These are phyloP conservation scores for Chrysochloris asiatica DNA, from an alignment of 2,113 vertebrate genomes.

Conservation along the genomic window DNA sequence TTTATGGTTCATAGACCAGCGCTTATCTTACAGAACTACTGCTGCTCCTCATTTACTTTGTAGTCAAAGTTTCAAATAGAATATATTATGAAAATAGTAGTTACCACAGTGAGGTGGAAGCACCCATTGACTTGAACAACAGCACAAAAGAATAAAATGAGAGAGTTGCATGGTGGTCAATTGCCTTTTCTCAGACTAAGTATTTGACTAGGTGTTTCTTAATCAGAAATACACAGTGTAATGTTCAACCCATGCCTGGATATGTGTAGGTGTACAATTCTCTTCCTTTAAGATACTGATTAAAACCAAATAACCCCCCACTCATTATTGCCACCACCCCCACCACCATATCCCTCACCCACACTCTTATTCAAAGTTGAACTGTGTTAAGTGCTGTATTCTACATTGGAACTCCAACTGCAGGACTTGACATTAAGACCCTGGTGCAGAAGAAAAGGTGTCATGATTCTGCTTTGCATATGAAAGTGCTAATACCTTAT, in stretches of 20 bases:
- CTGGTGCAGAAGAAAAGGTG: neutral
- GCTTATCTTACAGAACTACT: no score
- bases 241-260: neutral
- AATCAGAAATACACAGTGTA: neutral
- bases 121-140: neutral
- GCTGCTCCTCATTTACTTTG: slow-evolving; percentile 38
- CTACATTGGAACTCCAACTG: neutral
- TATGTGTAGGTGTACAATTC: neutral
- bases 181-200: neutral
- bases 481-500: neutral
- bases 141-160: neutral
- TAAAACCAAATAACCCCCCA: neutral
- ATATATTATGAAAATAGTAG: neutral
- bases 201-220: neutral
- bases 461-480: slow-evolving; percentile 26
- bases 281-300: neutral
- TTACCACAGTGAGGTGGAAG: neutral
- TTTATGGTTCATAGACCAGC: no score
- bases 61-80: neutral
- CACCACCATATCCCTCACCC: neutral
- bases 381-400: neutral
- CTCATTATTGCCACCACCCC: no score
- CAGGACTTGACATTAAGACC: neutral
- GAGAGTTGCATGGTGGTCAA: neutral
- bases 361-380: neutral